Evolutionary conservation across 2,888 invertebrate species (phyloP).

Genomic region (Panzeria rudis): DNA sequence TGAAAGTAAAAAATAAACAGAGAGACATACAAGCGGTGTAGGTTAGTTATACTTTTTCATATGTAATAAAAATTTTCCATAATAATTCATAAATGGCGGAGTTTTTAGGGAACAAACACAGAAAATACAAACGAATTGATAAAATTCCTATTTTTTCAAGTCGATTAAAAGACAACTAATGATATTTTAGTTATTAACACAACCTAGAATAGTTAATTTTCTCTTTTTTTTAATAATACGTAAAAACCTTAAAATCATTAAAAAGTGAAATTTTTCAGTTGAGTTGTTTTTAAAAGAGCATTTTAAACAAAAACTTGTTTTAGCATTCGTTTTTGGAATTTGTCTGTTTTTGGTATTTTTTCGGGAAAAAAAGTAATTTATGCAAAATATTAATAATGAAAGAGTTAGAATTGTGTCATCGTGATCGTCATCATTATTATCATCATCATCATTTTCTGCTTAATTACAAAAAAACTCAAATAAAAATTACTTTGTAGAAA

Average conservation of each 20-base stretch:
- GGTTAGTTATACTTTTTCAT: too few relatives aligned
- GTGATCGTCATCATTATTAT: neutral
- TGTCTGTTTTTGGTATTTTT: constrained; percentile 28
- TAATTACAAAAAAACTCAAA: constrained; percentile 26
- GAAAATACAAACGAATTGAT: too few relatives aligned
- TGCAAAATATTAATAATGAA: constrained; percentile 45
- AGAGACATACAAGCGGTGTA: too few relatives aligned
- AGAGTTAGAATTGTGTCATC: constrained; percentile 68
- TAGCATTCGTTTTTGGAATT: neutral
- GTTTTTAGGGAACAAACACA: too few relatives aligned
- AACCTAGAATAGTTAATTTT: neutral
- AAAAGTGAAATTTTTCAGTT: constrained; percentile 60
- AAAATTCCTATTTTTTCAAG: too few relatives aligned
- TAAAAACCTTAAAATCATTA: constrained; percentile 23
- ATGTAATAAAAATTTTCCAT: too few relatives aligned
- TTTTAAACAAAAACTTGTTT: constrained; percentile 46
- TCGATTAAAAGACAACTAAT: too few relatives aligned
- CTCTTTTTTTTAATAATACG: constrained; percentile 3
- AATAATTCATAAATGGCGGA: too few relatives aligned
- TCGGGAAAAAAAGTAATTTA: constrained; percentile 38
- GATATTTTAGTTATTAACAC: neutral
- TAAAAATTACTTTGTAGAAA: constrained; percentile 34
- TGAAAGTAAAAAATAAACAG: too few relatives aligned
- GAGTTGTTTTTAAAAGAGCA: constrained; percentile 19
- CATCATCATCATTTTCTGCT: constrained; percentile 5